These are phyloP conservation scores for Panagrolaimus sp. DNA, from an alignment of 1,140 invertebrate species.

Conservation along the genomic window DNA sequence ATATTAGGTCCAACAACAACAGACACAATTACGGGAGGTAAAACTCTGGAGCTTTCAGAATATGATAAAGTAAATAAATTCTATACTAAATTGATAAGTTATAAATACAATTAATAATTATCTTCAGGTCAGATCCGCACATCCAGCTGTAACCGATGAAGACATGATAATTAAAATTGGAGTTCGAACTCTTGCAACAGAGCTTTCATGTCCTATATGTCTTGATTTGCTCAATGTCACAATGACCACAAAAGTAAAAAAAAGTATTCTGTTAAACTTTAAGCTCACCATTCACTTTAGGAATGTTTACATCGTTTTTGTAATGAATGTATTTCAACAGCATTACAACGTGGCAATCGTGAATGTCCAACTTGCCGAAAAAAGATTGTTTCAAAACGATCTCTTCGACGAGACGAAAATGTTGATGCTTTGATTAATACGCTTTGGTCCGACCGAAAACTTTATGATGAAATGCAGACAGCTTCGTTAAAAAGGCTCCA, in stretches of 20 bases:
- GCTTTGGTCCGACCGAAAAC: slow-evolving; percentile 62
- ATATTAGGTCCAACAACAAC: slow-evolving; percentile 31
- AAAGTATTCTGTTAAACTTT: slow-evolving; percentile 24
- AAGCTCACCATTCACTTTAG: slow-evolving; percentile 13
- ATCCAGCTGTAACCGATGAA: slow-evolving; percentile 33
- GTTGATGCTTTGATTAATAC: slow-evolving; percentile 95
- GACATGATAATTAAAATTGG: slow-evolving; percentile 67
- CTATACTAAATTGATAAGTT: background rate
- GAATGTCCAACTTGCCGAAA: slow-evolving; percentile 98
- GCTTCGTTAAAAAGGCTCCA: slow-evolving; percentile 40
- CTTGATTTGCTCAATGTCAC: slow-evolving; percentile 98
- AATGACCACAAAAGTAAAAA: slow-evolving; percentile 84
- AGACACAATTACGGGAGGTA: slow-evolving; percentile 50
- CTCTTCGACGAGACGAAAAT: slow-evolving; percentile 90
- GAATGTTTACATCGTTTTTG: slow-evolving; percentile 25
- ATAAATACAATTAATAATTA: background rate
- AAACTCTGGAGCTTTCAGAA: slow-evolving; percentile 49
- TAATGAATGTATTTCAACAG: slow-evolving; percentile 69
- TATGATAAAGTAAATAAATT: slow-evolving; percentile 39
- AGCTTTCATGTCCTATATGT: slow-evolving; percentile 98
- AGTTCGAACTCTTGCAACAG: slow-evolving; percentile 86
- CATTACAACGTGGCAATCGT: slow-evolving; percentile 92
- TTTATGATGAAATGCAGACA: slow-evolving; percentile 49
- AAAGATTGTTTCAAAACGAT: slow-evolving; percentile 93
- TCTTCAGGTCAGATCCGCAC: slow-evolving; percentile 40